These are phyloP conservation scores for Lamellibrachia columna DNA, from an alignment of 2,888 invertebrate genomes.

Conservation along the genomic window DNA sequence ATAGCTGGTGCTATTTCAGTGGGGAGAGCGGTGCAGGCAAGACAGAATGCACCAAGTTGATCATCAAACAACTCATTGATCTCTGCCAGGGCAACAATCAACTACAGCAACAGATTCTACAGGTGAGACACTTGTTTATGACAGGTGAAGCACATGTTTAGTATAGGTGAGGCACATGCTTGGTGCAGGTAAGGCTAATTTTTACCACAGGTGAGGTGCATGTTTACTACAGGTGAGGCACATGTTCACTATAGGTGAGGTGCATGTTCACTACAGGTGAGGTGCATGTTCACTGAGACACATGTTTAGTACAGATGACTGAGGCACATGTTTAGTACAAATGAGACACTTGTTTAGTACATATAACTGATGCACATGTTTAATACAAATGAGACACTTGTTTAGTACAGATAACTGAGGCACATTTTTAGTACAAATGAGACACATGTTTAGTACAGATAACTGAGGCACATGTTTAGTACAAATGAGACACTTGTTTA, in stretches of 20 bases:
- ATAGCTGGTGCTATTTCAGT: constrained; percentile 42
- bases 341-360: too few relatives aligned
- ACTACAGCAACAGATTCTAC: constrained; percentile 62
- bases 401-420: too few relatives aligned
- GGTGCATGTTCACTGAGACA: not conserved
- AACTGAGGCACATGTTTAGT: too few relatives aligned
- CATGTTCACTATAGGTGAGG: constrained; percentile 45
- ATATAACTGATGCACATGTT: too few relatives aligned
- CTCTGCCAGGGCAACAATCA: constrained; percentile 59
- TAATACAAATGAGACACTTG: too few relatives aligned
- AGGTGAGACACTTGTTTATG: constrained; percentile 44
- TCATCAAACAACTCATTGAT: constrained; percentile 62
- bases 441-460: not conserved
- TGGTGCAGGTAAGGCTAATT: not conserved
- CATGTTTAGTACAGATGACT: not conserved
- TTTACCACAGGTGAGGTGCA: constrained; percentile 44
- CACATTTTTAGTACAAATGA: not conserved
- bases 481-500: too few relatives aligned
- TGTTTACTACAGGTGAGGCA: not conserved
- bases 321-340: too few relatives aligned
- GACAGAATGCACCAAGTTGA: constrained; percentile 63
- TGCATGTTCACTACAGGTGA: not conserved
- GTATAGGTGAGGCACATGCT: constrained; percentile 49
- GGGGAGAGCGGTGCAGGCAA: constrained; percentile 65
- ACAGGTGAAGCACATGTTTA: not conserved